Percentiles rank a stretch among this genome's conserved stretches.
phyloP scores from a whole-genome alignment of 2,888 invertebrate genomes.

The Agonopterix arenella region DNA sequence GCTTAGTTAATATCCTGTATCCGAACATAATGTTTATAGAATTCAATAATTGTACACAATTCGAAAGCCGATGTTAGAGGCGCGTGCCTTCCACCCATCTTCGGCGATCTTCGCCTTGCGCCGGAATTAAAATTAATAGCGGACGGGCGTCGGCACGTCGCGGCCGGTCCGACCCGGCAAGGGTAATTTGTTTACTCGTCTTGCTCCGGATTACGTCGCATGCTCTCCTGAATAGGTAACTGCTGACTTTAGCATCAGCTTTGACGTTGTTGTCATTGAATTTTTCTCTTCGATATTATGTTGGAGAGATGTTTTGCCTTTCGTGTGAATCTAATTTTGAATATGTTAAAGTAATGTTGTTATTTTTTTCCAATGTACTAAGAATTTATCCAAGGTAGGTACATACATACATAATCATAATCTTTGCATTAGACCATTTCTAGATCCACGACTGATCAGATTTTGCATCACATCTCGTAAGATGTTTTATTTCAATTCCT shows the following conservation, averaged over 20 bases:
- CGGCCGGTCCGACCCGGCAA: slow-evolving; percentile 44
- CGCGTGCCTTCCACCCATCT: slow-evolving; percentile 62
- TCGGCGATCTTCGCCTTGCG: slow-evolving; percentile 61
- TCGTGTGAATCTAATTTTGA: neutral
- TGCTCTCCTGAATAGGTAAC: slow-evolving; percentile 69
- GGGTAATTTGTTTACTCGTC: slow-evolving; percentile 74
- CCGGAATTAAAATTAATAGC: slow-evolving; percentile 75
- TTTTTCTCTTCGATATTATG: too few relatives aligned
- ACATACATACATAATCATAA: too few relatives aligned
- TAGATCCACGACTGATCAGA: too few relatives aligned
- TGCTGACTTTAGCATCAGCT: slow-evolving; percentile 41
- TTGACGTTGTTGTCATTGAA: neutral
- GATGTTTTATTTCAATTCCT: too few relatives aligned
- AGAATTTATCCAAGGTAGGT: too few relatives aligned
- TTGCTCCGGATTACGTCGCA: slow-evolving; percentile 68
- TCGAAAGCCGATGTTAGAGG: slow-evolving; percentile 22
- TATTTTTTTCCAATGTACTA: too few relatives aligned
- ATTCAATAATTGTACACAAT: slow-evolving; percentile 3
- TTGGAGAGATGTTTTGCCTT: neutral
- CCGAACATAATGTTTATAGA: slow-evolving; percentile 1
- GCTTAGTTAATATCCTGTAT: too few relatives aligned
- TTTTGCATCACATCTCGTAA: too few relatives aligned
- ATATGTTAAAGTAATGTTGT: neutral
- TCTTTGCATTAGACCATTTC: too few relatives aligned
- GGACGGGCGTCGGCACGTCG: slow-evolving; percentile 43